phyloP scores from a whole-genome alignment of 1,140 invertebrate genomes.

The Fopius arisanus region DNA sequence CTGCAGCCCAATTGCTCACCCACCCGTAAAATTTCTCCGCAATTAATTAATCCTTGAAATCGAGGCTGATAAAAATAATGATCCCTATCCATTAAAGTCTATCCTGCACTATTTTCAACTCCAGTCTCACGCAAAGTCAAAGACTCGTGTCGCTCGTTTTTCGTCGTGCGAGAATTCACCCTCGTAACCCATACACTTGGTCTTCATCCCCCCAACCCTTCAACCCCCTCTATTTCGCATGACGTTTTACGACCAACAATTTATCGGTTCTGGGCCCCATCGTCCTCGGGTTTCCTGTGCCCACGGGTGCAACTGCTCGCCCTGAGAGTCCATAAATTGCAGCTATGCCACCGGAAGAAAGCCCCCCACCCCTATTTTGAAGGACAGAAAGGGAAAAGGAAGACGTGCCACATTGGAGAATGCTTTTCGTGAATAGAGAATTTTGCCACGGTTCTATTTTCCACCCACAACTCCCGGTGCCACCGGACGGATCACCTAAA shows the following conservation, averaged over 20 bases:
- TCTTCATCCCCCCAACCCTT: constrained; percentile 2
- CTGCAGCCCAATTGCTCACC: no score
- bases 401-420: not conserved
- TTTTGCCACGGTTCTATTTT: not conserved
- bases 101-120: not conserved
- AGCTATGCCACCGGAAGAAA: constrained; percentile 46
- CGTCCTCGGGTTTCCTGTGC: constrained; percentile 34
- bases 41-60: no score
- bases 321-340: constrained; percentile 47
- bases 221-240: constrained; percentile 11
- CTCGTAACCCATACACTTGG: constrained; percentile 33
- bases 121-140: not conserved
- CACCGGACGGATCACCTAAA: not conserved
- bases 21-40: no score
- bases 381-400: constrained; percentile 32
- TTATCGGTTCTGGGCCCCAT: constrained; percentile 42
- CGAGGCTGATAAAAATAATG: not conserved
- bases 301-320: constrained; percentile 22
- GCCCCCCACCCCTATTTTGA: not conserved
- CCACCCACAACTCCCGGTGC: not conserved
- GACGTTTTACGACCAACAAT: constrained; percentile 50
- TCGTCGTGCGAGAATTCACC: constrained; percentile 33
- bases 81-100: not conserved
- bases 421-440: not conserved
- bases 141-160: constrained; percentile 3